phyloP scores from a whole-genome alignment of 2,797 vertebrate genomes.

The Microcaecilia unicolor region DNA sequence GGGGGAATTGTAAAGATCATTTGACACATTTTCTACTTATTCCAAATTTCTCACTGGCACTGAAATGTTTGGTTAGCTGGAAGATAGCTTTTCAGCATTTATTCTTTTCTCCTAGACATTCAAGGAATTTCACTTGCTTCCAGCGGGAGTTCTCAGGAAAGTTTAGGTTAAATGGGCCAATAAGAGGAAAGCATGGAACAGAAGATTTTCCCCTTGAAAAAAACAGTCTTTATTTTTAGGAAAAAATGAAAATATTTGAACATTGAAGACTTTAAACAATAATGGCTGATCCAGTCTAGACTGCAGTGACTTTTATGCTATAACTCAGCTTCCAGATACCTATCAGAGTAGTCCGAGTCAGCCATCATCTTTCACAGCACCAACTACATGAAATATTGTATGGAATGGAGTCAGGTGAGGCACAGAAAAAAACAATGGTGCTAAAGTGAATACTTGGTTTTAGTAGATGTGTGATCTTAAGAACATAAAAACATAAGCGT shows the following conservation, averaged over 20 bases:
- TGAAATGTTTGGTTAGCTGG: slow-evolving; percentile 41
- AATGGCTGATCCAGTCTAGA: slow-evolving; percentile 11
- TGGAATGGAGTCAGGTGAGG: too few relatives aligned
- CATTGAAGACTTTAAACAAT: slow-evolving; percentile 32
- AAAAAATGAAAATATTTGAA: slow-evolving; percentile 21
- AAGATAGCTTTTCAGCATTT: slow-evolving; percentile 31
- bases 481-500: too few relatives aligned
- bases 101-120: slow-evolving; percentile 35
- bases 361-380: neutral
- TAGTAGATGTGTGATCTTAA: too few relatives aligned
- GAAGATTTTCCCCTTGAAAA: slow-evolving; percentile 21
- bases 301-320: slow-evolving; percentile 1
- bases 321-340: fast-evolving
- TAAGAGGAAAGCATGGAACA: slow-evolving; percentile 28
- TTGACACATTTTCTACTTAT: slow-evolving; percentile 30
- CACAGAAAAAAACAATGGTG: too few relatives aligned
- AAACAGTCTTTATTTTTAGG: slow-evolving; percentile 5
- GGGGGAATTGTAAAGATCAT: slow-evolving; percentile 37
- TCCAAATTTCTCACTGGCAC: slow-evolving; percentile 28
- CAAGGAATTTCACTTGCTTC: slow-evolving; percentile 40
- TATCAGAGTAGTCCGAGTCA: neutral
- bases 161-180: slow-evolving; percentile 43
- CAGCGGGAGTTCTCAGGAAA: slow-evolving; percentile 45
- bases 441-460: too few relatives aligned
- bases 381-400: too few relatives aligned